Evolutionary conservation across 2,797 vertebrate species (phyloP).

Genomic region (Gallinago solitaria): DNA sequence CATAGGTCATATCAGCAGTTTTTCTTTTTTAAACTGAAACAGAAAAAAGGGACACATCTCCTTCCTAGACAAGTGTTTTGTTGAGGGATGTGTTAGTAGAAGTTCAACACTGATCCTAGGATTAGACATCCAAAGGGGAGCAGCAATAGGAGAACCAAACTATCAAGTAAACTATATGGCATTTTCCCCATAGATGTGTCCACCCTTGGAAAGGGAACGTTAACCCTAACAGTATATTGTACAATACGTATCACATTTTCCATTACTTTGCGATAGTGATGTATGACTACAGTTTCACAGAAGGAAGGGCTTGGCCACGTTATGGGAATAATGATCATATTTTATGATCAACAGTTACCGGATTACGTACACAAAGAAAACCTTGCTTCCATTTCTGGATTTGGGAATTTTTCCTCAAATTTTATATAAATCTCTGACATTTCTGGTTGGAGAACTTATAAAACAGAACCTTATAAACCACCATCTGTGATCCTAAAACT

Average conservation of each 20-base stretch:
- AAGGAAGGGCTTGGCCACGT: not conserved
- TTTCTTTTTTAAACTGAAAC: not conserved
- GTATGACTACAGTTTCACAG: not conserved
- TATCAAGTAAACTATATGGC: not conserved
- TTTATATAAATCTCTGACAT: not conserved
- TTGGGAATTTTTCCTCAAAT: not conserved
- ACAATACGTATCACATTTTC: not conserved
- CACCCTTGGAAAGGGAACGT: not conserved
- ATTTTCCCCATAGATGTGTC: not conserved
- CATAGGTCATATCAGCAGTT: not conserved
- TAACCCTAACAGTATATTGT: not conserved
- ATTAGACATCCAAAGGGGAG: not conserved
- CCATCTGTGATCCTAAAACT: not conserved
- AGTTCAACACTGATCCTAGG: not conserved
- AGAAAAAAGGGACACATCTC: slow-evolving; percentile 18
- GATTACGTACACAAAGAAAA: not conserved
- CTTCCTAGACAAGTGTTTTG: not conserved
- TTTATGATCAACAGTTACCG: not conserved
- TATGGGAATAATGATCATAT: not conserved
- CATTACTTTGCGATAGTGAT: not conserved
- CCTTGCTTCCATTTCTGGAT: not conserved
- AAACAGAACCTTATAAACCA: not conserved
- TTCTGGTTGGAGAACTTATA: not conserved
- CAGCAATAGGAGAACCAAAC: not conserved
- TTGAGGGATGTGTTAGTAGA: not conserved